Evolutionary conservation across 2,888 invertebrate species (phyloP), one percentile per base, ranked within the genome.

Genomic region (Eristalis tenax): DNA sequence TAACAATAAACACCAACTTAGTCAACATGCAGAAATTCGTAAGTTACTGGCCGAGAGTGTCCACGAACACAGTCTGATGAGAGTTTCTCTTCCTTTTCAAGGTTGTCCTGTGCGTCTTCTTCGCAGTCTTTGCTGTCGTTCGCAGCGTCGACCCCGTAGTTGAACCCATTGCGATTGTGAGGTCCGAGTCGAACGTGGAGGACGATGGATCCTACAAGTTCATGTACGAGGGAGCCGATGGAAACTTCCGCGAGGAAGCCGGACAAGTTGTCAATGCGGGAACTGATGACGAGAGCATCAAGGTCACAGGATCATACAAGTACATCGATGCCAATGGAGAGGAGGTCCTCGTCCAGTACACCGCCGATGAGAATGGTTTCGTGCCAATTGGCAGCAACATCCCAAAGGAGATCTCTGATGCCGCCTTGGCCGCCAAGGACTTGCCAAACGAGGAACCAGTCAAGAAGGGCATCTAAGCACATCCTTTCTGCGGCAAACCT

Each of bases 321-420:
- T 93, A 93, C 78, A 83, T 90, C 70, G 90, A 93, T 73, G 74
- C 87, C 0, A 73, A 89, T 0, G 92, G 92, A 26, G 81, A 91
- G 22, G 89, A 90, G 32, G 91, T 92, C 1, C 91, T 90, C 80
- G 93, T 93, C 0, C 89, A 89, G 89, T 93, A 93, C 64, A 93
- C 92, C 0, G 93, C 93, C 8, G 93, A 93, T 74, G 89, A 89
- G 38, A 92, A 93, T 78, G 93, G 93, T 28, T 93, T 92, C 75
- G 92, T 92, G 18, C 93, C 93, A 43, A 88, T 89, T n/a, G 92
- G 93, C 8, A 89, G 89, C 8, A 90, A 89, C 13, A 92, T 93
- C 57, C 89, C 91, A 70, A 87, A 90, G 4, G 91, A 92, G 43
- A 92, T 93, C 43, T 89, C 91, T 0, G 90, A 91, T 11, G 91